Evolutionary conservation across 2,113 vertebrate species (phyloP).

Genomic region (Colossoma macropomum): DNA sequence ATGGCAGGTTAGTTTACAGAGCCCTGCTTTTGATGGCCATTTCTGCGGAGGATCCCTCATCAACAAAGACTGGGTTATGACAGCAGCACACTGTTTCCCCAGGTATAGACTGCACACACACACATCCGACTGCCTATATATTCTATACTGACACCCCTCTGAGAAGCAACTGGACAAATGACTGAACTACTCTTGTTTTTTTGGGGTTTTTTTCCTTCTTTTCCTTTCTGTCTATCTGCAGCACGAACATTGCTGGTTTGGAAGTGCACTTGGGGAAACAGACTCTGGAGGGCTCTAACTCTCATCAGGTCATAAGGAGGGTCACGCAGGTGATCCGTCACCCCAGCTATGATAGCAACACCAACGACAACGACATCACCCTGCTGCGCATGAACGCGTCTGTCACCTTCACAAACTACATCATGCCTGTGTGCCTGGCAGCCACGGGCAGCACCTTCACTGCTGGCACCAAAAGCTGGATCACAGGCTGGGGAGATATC

Average conservation of each 20-base stretch:
- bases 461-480: slow-evolving; percentile 45
- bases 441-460: slow-evolving; percentile 52
- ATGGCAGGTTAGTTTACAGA: slow-evolving; percentile 51
- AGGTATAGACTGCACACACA: not conserved
- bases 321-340: slow-evolving; percentile 51
- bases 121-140: not conserved
- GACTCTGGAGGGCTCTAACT: not conserved
- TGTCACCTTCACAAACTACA: slow-evolving; percentile 45
- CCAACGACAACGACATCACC: slow-evolving; percentile 73
- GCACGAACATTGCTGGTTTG: accelerated
- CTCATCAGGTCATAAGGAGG: not conserved
- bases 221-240: not conserved
- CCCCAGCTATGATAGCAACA: slow-evolving; percentile 37
- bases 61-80: slow-evolving; percentile 43
- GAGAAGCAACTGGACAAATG: not conserved
- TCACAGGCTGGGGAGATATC: slow-evolving; percentile 75
- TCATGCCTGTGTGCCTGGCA: slow-evolving; percentile 78
- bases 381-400: slow-evolving; percentile 69
- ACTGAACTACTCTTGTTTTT: not conserved
- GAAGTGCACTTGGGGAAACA: slow-evolving; percentile 43
- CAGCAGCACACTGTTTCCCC: slow-evolving; percentile 37
- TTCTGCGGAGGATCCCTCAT: slow-evolving; percentile 52
- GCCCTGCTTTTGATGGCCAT: not conserved
- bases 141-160: not conserved
- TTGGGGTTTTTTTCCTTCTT: no score